phyloP scores from a whole-genome alignment of 2,113 vertebrate species.

The Coreoperca whiteheadi region DNA sequence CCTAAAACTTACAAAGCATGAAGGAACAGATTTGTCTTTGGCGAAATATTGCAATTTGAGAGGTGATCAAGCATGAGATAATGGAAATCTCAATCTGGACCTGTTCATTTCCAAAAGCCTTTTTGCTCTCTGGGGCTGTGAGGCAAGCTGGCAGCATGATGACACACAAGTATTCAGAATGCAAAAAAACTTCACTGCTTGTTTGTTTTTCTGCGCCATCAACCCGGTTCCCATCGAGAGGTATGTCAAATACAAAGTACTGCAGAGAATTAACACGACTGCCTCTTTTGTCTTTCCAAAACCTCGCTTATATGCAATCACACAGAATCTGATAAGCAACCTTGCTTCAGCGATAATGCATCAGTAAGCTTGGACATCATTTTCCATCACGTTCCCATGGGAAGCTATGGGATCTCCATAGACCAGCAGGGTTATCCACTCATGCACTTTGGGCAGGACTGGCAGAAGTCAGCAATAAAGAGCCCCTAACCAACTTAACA shows the following conservation, averaged over 20 bases:
- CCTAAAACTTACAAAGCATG: conserved; percentile 63
- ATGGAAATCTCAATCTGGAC: conserved; percentile 70
- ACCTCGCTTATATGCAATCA: conserved; percentile 7
- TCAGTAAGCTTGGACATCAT: conserved; percentile 30
- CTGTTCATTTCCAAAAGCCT: conserved; percentile 60
- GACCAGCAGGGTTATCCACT: conserved; percentile 53
- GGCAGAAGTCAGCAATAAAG: conserved; percentile 65
- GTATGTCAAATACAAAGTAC: conserved; percentile 43
- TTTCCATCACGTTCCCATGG: conserved; percentile 47
- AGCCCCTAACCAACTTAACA: conserved; percentile 69
- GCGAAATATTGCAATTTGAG: conserved; percentile 71
- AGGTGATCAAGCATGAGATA: conserved; percentile 74
- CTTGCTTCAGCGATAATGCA: conserved; percentile 43
- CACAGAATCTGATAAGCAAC: conserved; percentile 34
- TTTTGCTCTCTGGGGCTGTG: conserved; percentile 34
- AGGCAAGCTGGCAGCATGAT: conserved; percentile 56
- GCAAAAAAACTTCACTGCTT: conserved; percentile 32
- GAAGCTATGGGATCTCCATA: conserved; percentile 52
- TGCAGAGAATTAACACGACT: conserved; percentile 21
- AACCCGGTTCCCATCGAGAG: conserved; percentile 50
- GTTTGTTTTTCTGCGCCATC: conserved; percentile 64
- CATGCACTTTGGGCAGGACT: conserved; percentile 44
- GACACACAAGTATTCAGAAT: conserved; percentile 50
- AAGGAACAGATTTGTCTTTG: conserved; percentile 75
- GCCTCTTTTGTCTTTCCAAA: neutral